Evolutionary conservation across 1,140 invertebrate genomes (phyloP).

Genomic region (Drosophila simulans): DNA sequence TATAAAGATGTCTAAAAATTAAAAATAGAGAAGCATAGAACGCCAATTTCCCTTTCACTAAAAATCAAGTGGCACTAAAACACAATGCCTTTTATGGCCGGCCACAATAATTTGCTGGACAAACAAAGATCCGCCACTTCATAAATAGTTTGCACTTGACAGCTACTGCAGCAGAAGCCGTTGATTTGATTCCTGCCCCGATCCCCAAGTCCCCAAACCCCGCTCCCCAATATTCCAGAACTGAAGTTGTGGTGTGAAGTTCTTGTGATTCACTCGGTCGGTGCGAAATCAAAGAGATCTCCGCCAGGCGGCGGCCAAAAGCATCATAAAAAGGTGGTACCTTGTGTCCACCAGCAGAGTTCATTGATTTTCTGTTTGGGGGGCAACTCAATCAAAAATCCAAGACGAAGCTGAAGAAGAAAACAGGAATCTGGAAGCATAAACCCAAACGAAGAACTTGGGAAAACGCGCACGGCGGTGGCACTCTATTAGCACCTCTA

Average conservation of each 20-base stretch:
- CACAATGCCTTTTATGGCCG: conserved; percentile 41
- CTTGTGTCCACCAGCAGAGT: conserved; percentile 55
- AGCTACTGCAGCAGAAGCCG: conserved; percentile 59
- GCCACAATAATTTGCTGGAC: conserved; percentile 69
- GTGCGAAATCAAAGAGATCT: conserved; percentile 74
- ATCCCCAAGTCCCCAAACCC: not conserved
- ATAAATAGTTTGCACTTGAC: conserved; percentile 74
- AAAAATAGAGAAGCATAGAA: not conserved
- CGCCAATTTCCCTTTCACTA: conserved; percentile 5
- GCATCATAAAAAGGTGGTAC: conserved; percentile 69
- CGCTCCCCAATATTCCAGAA: not conserved
- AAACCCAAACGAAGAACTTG: conserved; percentile 49
- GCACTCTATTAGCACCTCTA: conserved; percentile 84
- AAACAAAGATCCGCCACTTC: conserved; percentile 58
- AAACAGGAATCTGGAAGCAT: conserved; percentile 23
- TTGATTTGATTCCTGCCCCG: conserved; percentile 24
- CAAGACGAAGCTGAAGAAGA: conserved; percentile 2
- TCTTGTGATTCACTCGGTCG: conserved; percentile 76
- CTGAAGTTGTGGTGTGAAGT: conserved; percentile 55
- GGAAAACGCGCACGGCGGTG: conserved; percentile 79
- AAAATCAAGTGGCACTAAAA: conserved; percentile 27
- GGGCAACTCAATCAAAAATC: conserved; percentile 70
- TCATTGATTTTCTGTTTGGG: conserved; percentile 72
- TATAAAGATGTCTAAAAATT: not conserved
- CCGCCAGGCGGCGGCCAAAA: conserved; percentile 46